These are phyloP conservation scores for Leuciscus waleckii DNA, from an alignment of 2,797 vertebrate genomes.

Conservation along the genomic window DNA sequence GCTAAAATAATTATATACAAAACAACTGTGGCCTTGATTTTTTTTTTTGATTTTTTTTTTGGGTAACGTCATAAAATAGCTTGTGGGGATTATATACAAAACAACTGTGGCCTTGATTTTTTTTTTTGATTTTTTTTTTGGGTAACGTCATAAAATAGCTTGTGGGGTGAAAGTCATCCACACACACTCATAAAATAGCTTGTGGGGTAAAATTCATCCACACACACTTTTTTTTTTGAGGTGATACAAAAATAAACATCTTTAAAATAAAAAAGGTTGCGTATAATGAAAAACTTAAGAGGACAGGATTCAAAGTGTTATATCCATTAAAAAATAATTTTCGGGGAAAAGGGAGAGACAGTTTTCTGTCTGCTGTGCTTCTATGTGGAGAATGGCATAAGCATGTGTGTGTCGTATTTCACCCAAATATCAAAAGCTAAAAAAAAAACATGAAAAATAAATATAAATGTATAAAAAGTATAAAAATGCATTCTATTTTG, in stretches of 20 bases:
- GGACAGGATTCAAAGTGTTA: neutral
- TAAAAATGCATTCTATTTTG: too few relatives aligned
- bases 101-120: neutral
- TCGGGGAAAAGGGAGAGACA: neutral
- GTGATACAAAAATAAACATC: constrained; percentile 4
- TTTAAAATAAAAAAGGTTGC: neutral
- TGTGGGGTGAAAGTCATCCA: neutral
- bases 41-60: neutral
- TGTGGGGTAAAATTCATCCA: neutral
- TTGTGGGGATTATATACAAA: constrained; percentile 13
- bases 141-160: neutral
- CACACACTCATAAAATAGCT: neutral
- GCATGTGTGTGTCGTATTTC: neutral
- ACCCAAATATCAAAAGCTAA: neutral
- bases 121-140: neutral
- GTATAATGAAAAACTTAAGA: neutral
- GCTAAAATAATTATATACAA: constrained; percentile 17
- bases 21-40: neutral
- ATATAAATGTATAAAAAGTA: too few relatives aligned
- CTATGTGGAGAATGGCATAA: neutral
- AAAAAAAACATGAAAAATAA: neutral
- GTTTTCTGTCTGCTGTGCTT: neutral
- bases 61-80: neutral
- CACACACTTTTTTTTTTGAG: neutral
- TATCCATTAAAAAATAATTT: neutral